phyloP scores from a whole-genome alignment of 2,888 invertebrate species.

The Brachyptera putata region DNA sequence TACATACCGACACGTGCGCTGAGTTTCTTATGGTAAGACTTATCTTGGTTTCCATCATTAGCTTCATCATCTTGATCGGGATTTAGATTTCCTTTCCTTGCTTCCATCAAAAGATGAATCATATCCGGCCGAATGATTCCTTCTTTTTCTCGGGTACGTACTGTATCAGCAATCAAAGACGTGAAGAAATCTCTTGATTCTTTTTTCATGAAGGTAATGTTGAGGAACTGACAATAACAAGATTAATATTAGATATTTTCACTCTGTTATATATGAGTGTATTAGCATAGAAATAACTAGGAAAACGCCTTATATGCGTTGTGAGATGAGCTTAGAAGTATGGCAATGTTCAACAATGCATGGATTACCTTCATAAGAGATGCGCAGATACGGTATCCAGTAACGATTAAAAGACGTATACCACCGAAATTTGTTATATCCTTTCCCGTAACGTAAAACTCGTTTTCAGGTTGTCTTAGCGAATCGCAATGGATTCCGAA shows the following conservation, averaged over 20 bases:
- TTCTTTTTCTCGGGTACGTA: background rate
- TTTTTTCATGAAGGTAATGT: background rate
- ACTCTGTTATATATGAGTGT: too few species aligned
- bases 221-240: background rate
- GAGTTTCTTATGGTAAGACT: too few species aligned
- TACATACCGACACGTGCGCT: too few species aligned
- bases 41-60: too few species aligned
- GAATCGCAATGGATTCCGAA: slow-evolving; percentile 55
- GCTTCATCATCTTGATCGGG: too few species aligned
- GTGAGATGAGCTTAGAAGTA: too few species aligned
- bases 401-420: background rate
- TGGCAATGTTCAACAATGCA: too few species aligned
- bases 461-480: slow-evolving; percentile 48
- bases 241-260: too few species aligned
- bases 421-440: slow-evolving; percentile 44
- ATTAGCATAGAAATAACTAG: too few species aligned
- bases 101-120: background rate
- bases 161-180: background rate
- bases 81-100: background rate
- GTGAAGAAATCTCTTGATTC: background rate
- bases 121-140: background rate
- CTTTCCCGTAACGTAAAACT: slow-evolving; percentile 53
- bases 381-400: background rate
- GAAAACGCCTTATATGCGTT: too few species aligned
- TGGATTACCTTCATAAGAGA: slow-evolving; percentile 12